phyloP scores from a whole-genome alignment of 2,888 invertebrate species.

The Agrotis exclamationis region DNA sequence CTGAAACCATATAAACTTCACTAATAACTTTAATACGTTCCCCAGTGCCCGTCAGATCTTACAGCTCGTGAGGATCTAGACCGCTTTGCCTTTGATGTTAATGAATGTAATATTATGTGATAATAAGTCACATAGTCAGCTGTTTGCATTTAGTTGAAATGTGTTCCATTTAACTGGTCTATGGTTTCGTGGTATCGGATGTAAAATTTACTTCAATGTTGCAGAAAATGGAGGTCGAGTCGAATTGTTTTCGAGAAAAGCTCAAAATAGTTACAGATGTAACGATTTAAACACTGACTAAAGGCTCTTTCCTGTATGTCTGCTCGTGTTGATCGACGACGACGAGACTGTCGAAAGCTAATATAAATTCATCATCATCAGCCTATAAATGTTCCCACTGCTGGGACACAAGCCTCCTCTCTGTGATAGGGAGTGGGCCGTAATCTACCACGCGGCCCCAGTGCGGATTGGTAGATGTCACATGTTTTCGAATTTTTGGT shows the following conservation, averaged over 20 bases:
- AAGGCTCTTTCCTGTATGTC: too few relatives aligned
- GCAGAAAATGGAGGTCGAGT: conserved; percentile 4
- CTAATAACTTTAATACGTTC: conserved; percentile 32
- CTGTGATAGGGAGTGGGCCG: too few relatives aligned
- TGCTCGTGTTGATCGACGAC: too few relatives aligned
- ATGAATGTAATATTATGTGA: not conserved
- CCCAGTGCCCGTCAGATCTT: conserved; percentile 6
- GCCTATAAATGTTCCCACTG: too few relatives aligned
- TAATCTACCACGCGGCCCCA: too few relatives aligned
- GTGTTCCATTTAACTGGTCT: not conserved
- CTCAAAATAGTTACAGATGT: not conserved
- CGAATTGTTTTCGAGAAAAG: conserved; percentile 1
- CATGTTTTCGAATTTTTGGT: too few relatives aligned
- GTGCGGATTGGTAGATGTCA: too few relatives aligned
- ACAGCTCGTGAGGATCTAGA: conserved; percentile 15
- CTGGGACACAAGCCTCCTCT: too few relatives aligned
- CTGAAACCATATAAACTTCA: conserved; percentile 32
- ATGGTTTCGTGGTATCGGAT: conserved; percentile 26
- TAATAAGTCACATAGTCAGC: not conserved
- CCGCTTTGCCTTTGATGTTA: conserved; percentile 33
- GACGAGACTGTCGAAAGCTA: too few relatives aligned
- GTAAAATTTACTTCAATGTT: conserved; percentile 8
- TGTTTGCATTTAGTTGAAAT: not conserved
- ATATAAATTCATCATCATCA: too few relatives aligned
- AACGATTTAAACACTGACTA: too few relatives aligned